phyloP scores from a whole-genome alignment of 2,888 invertebrate genomes.

The Cacoxenus indagator region DNA sequence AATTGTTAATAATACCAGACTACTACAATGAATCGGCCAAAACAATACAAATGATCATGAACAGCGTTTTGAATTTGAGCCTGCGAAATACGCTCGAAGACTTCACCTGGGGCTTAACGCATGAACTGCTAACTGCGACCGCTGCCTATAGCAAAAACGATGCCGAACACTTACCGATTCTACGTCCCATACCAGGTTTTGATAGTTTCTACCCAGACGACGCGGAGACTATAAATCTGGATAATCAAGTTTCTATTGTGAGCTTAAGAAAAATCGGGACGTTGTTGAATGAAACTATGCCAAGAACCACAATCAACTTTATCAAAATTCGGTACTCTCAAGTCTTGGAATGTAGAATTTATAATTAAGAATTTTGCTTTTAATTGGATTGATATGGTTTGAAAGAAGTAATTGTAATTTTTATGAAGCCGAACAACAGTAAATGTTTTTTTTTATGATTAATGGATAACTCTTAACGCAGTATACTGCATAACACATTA shows the following conservation, averaged over 20 bases:
- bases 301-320: neutral
- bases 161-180: constrained; percentile 80
- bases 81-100: constrained; percentile 62
- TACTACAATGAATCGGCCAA: constrained; percentile 90
- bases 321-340: neutral
- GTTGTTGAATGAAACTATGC: neutral
- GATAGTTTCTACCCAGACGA: no score
- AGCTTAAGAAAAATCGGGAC: neutral
- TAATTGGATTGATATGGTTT: no score
- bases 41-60: constrained; percentile 81
- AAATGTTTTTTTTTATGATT: no score
- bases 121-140: constrained; percentile 84
- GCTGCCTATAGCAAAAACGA: constrained; percentile 75
- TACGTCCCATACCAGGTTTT: constrained; percentile 84
- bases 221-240: no score
- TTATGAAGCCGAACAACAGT: no score
- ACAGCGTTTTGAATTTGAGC: constrained; percentile 76
- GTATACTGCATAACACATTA: no score
- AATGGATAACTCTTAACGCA: no score
- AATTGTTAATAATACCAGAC: constrained; percentile 85
- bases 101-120: constrained; percentile 87
- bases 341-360: no score
- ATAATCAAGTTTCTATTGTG: neutral
- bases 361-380: no score
- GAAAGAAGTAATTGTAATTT: no score